Percentiles rank a stretch among this genome's conserved stretches.
phyloP scores from a whole-genome alignment of 1,140 invertebrate genomes.

The Latrodectus geometricus region DNA sequence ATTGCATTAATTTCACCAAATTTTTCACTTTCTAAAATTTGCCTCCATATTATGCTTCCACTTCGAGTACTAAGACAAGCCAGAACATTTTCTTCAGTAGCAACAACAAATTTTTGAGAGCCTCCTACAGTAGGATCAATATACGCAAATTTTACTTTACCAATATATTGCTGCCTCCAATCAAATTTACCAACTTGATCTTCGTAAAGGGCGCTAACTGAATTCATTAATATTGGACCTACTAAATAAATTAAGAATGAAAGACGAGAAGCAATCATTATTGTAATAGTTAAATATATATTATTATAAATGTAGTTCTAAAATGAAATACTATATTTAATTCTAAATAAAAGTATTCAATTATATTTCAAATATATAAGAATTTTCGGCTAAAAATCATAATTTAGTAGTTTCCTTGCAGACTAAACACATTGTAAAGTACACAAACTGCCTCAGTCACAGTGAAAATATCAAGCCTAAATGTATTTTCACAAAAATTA shows the following conservation, averaged over 20 bases:
- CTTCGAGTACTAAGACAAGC: constrained; percentile 85
- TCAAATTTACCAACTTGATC: constrained; percentile 66
- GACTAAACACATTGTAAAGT: too few relatives aligned
- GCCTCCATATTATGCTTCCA: constrained; percentile 84
- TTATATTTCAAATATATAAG: too few relatives aligned
- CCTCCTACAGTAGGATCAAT: constrained; percentile 75
- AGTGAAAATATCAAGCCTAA: too few relatives aligned
- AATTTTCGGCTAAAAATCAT: too few relatives aligned
- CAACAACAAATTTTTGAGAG: constrained; percentile 71
- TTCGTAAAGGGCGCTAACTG: constrained; percentile 60
- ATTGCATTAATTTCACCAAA: constrained; percentile 72
- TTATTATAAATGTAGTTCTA: too few relatives aligned
- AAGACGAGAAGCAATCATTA: too few relatives aligned
- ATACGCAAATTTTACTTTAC: constrained; percentile 82
- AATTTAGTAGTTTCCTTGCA: too few relatives aligned
- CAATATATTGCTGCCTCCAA: constrained; percentile 85
- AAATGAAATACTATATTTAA: too few relatives aligned
- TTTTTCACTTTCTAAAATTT: constrained; percentile 76
- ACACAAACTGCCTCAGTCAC: too few relatives aligned
- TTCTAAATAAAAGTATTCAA: too few relatives aligned
- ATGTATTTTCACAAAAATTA: too few relatives aligned
- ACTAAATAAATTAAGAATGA: not conserved
- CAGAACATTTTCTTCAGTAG: constrained; percentile 89
- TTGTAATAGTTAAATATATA: too few relatives aligned
- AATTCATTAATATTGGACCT: not conserved